Conservation (phyloP, 2,113 vertebrate genomes). For the Corapipo altera region DNA sequence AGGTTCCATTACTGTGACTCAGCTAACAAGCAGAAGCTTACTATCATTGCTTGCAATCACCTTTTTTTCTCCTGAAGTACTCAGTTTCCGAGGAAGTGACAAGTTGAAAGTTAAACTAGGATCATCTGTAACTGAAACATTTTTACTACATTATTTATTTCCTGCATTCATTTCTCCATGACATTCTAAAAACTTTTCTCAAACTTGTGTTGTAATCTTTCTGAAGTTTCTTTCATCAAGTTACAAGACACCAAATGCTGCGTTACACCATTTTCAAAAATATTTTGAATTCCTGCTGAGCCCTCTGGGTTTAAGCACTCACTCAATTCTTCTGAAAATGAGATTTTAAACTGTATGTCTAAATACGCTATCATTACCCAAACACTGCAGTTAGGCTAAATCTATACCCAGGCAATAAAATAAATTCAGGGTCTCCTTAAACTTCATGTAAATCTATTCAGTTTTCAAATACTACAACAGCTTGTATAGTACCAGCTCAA, state of each 20-base stretch:
- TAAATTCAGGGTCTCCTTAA: background rate
- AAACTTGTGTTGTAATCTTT: background rate
- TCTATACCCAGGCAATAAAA: background rate
- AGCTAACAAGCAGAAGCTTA: background rate
- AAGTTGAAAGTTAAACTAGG: background rate
- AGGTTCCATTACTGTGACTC: background rate
- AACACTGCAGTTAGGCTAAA: background rate
- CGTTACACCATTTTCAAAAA: background rate
- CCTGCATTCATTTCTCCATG: background rate
- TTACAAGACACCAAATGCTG: background rate
- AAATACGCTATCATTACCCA: background rate
- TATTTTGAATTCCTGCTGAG: background rate
- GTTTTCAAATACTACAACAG: background rate
- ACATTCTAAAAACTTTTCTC: background rate
- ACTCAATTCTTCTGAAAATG: background rate
- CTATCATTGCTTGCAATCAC: background rate
- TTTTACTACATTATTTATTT: conserved; percentile 36
- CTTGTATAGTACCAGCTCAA: background rate
- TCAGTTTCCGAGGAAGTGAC: background rate
- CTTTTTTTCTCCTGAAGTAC: background rate
- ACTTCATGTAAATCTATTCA: background rate
- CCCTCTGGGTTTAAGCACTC: background rate
- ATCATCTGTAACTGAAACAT: background rate
- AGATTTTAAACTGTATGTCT: background rate
- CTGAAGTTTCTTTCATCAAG: background rate